Evolutionary conservation across 2,888 invertebrate species (phyloP).

Genomic region (Rotaria magnacalcarata): DNA sequence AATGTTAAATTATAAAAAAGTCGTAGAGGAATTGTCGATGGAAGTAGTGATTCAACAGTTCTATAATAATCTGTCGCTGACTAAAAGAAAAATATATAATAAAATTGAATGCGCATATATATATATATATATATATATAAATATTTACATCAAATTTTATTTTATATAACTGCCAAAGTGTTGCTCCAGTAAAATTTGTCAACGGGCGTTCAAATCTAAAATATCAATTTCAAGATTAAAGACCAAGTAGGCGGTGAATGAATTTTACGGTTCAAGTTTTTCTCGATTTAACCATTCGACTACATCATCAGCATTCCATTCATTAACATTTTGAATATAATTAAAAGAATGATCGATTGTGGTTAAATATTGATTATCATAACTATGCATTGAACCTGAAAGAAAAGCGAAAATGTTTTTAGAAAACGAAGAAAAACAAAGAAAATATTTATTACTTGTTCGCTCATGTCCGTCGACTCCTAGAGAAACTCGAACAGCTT

Average conservation of each 20-base stretch:
- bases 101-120: background rate
- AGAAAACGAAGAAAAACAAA: background rate
- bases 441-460: background rate
- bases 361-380: background rate
- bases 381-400: background rate
- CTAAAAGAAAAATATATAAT: background rate
- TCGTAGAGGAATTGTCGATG: background rate
- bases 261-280: background rate
- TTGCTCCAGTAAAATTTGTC: background rate
- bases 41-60: background rate
- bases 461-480: background rate
- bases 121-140: background rate
- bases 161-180: constrained; percentile 19
- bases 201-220: background rate
- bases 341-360: background rate
- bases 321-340: background rate
- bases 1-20: background rate
- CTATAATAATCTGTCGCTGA: background rate
- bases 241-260: background rate
- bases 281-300: background rate
- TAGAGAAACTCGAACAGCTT: background rate
- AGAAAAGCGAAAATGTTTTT: background rate
- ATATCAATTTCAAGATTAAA: background rate
- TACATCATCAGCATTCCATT: background rate
- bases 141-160: constrained; percentile 21